These are phyloP conservation scores for Eurytoma californica DNA, from an alignment of 2,888 invertebrate species.

Conservation along the genomic window DNA sequence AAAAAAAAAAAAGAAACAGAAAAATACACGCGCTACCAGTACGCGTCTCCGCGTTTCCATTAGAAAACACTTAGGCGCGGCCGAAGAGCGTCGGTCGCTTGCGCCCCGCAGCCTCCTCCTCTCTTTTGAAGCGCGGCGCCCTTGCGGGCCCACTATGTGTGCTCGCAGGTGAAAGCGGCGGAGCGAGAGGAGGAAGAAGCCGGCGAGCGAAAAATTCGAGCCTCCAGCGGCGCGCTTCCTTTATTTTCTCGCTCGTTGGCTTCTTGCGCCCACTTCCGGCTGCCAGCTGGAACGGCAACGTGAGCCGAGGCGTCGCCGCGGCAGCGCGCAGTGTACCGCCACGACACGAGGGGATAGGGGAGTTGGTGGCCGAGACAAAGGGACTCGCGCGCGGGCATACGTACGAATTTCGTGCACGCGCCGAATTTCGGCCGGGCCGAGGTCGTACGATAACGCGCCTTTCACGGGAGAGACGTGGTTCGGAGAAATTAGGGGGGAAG, in stretches of 20 bases:
- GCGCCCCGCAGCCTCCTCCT: too few species aligned
- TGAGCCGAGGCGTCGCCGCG: slow-evolving; percentile 20
- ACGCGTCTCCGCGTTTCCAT: too few species aligned
- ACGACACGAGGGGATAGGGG: background rate
- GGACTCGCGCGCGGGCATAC: background rate
- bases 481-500: background rate
- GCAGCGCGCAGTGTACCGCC: background rate
- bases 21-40: too few species aligned
- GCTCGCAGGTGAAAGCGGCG: background rate
- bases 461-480: background rate
- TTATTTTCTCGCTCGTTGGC: slow-evolving; percentile 64
- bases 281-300: slow-evolving; percentile 66
- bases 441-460: background rate
- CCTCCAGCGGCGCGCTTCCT: slow-evolving; percentile 52
- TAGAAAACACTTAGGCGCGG: too few species aligned
- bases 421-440: background rate
- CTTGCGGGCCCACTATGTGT: too few species aligned
- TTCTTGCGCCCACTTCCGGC: slow-evolving; percentile 69
- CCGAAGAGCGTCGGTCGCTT: too few species aligned
- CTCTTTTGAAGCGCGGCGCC: too few species aligned
- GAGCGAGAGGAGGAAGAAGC: background rate
- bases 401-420: background rate
- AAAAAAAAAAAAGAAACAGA: too few species aligned
- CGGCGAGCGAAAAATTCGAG: background rate
- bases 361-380: background rate